phyloP scores from a whole-genome alignment of 2,113 vertebrate species.

The Bolborhynchus lineola region DNA sequence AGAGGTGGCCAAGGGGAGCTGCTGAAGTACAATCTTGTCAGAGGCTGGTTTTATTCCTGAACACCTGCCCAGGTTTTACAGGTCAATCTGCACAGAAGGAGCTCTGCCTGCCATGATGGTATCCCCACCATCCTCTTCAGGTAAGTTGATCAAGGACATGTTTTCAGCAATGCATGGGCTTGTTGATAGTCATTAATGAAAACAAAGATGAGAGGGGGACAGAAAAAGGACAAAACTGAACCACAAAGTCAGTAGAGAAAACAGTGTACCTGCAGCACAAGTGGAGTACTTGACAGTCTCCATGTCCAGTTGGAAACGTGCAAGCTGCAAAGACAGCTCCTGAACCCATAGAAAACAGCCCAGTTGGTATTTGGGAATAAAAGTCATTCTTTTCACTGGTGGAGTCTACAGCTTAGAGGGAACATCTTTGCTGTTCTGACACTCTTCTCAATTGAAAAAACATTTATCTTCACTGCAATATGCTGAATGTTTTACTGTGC shows the following conservation, averaged over 20 bases:
- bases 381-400: not conserved
- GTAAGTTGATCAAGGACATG: not conserved
- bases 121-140: not conserved
- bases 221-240: not conserved
- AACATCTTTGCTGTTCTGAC: constrained; percentile 37
- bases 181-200: not conserved
- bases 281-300: not conserved
- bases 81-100: not conserved
- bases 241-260: not conserved
- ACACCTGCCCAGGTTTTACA: not conserved
- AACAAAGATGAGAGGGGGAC: not conserved
- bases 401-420: not conserved
- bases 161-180: not conserved
- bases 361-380: not conserved
- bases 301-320: not conserved
- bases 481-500: not conserved
- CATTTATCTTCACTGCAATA: not conserved
- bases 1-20: not conserved
- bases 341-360: not conserved
- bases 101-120: not conserved
- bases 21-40: not conserved
- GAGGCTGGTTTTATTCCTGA: not conserved
- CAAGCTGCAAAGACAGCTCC: not conserved
- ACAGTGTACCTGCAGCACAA: not conserved
- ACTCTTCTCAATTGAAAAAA: not conserved